A percentile compares a stretch with the other conserved stretches of the same genome.
These are phyloP conservation scores for Heliconius cydno DNA, from an alignment of 2,888 invertebrate species.

Conservation along the genomic window DNA sequence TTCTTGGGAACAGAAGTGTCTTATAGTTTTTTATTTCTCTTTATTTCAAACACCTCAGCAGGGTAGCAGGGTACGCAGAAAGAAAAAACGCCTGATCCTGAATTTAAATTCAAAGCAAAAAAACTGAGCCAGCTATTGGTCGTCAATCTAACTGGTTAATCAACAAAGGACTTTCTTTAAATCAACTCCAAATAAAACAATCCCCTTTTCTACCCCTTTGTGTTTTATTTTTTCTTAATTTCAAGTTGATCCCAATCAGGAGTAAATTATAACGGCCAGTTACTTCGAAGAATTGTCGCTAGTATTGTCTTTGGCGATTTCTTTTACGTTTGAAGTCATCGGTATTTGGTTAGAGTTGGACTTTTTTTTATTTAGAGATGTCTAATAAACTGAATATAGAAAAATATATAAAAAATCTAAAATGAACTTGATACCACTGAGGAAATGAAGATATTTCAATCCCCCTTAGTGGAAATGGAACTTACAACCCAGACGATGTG, in stretches of 20 bases:
- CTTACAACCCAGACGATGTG: too few species aligned
- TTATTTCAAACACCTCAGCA: too few species aligned
- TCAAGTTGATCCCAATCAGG: slow-evolving; percentile 81
- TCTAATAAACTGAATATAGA: too few species aligned
- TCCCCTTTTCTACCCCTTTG: slow-evolving; percentile 62
- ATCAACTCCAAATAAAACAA: slow-evolving; percentile 76
- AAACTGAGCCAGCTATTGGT: slow-evolving; percentile 30
- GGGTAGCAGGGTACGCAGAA: too few species aligned
- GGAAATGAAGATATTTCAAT: too few species aligned
- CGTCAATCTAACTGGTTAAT: slow-evolving; percentile 45
- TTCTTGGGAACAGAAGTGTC: too few species aligned
- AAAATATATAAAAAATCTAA: too few species aligned
- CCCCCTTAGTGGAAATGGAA: too few species aligned
- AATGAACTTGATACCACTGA: too few species aligned
- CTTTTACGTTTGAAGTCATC: slow-evolving; percentile 69
- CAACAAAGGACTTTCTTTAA: slow-evolving; percentile 67
- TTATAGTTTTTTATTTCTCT: too few species aligned
- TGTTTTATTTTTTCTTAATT: slow-evolving; percentile 83
- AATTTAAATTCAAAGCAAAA: not conserved
- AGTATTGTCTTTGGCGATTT: slow-evolving; percentile 75
- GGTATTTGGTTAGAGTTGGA: slow-evolving; percentile 65
- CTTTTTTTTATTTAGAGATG: not conserved
- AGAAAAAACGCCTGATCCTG: too few species aligned
- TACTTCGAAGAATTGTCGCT: slow-evolving; percentile 76
- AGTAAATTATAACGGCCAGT: slow-evolving; percentile 82